A percentile compares a stretch with the other conserved stretches of the same genome.
Conservation (phyloP, 2,888 invertebrate genomes). For the Xestia sexstrigata region DNA sequence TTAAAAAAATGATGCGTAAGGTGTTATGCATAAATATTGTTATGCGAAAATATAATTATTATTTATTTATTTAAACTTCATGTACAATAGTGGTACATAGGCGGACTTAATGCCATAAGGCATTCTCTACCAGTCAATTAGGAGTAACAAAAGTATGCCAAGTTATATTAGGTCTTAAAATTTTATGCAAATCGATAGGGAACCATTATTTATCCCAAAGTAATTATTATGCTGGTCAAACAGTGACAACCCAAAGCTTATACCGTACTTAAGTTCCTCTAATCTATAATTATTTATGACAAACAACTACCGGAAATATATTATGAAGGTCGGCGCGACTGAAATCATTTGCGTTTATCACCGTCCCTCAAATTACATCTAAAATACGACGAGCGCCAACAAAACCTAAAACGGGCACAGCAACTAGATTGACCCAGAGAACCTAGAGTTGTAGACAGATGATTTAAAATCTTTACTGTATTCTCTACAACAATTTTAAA, state of each 20-base stretch:
- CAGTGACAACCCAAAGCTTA: background rate
- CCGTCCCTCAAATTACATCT: background rate
- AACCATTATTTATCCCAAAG: background rate
- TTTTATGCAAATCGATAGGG: too few species aligned
- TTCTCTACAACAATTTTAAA: background rate
- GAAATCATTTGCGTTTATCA: background rate
- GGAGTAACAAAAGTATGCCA: too few species aligned
- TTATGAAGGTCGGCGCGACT: background rate
- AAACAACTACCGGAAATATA: background rate
- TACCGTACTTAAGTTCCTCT: background rate
- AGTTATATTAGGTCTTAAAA: too few species aligned
- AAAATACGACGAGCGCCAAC: background rate
- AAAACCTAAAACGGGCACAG: background rate
- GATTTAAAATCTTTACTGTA: background rate
- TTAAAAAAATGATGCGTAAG: too few species aligned
- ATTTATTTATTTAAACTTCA: too few species aligned
- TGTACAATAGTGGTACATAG: too few species aligned
- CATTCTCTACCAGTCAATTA: too few species aligned
- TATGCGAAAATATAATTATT: too few species aligned
- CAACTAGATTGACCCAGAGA: background rate
- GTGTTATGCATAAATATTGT: too few species aligned
- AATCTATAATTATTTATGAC: background rate
- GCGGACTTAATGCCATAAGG: too few species aligned
- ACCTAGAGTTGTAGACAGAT: background rate
- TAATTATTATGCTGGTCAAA: background rate